These are phyloP conservation scores for Euplexia lucipara DNA, from an alignment of 2,888 invertebrate species.

Conservation along the genomic window DNA sequence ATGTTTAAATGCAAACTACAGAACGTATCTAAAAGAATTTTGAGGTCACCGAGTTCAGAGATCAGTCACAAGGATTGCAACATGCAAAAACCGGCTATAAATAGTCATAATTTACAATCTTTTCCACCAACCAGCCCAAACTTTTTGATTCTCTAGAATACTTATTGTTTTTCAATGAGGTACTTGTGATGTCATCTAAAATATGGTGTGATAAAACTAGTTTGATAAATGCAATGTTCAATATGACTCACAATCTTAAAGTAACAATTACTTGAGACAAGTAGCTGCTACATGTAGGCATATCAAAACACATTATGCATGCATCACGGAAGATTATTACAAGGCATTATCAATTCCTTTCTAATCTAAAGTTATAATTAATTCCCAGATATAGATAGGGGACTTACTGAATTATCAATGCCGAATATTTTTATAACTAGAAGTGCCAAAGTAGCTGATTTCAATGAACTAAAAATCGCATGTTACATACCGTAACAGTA, in stretches of 20 bases:
- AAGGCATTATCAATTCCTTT: conserved; percentile 47
- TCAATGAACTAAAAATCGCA: conserved; percentile 33
- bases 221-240: conserved; percentile 40
- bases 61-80: conserved; percentile 32
- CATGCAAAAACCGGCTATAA: conserved; percentile 17
- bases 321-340: conserved; percentile 50
- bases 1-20: background rate
- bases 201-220: conserved; percentile 46
- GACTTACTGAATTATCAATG: conserved; percentile 41
- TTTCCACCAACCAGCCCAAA: background rate
- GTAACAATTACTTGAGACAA: conserved; percentile 33
- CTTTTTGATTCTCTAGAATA: conserved; percentile 1
- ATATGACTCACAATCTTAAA: conserved; percentile 39
- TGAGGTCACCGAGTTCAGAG: conserved; percentile 43
- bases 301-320: conserved; percentile 38
- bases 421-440: conserved; percentile 52
- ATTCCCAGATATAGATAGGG: conserved; percentile 54
- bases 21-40: conserved; percentile 7
- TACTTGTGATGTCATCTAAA: conserved; percentile 48
- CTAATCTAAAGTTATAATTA: conserved; percentile 56
- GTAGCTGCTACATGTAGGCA: conserved; percentile 23
- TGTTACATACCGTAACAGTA: conserved; percentile 5
- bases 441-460: conserved; percentile 29
- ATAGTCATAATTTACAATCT: background rate
- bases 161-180: conserved; percentile 10